Conservation (phyloP, 2,797 vertebrate genomes). For the Gorsachius magnificus region DNA sequence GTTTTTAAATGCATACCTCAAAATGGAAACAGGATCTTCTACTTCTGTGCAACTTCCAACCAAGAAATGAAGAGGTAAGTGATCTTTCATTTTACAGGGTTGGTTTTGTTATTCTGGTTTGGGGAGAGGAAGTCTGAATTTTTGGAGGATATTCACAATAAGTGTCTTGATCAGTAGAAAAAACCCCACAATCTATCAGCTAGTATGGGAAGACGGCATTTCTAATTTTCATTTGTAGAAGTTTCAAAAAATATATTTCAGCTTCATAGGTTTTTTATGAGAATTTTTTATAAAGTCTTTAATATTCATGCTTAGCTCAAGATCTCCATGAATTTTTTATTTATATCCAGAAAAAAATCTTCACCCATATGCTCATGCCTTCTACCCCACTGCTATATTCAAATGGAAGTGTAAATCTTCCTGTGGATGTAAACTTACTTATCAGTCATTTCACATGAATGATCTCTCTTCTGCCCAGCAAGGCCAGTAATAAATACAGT, state of each 20-base stretch:
- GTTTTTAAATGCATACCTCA: constrained; percentile 88
- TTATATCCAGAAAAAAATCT: neutral
- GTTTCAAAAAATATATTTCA: neutral
- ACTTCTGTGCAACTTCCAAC: constrained; percentile 88
- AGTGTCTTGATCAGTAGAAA: neutral
- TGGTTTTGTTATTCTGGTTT: neutral
- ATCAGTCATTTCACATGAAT: neutral
- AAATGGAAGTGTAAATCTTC: neutral
- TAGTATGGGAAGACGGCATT: neutral
- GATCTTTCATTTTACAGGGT: neutral
- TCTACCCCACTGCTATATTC: neutral
- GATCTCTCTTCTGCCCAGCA: neutral
- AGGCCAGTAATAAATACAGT: neutral
- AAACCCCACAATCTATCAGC: neutral
- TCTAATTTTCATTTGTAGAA: neutral
- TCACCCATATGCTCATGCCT: neutral
- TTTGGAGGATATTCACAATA: neutral
- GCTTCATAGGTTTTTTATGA: fast-evolving
- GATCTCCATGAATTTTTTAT: neutral
- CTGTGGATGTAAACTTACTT: neutral
- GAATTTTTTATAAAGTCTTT: neutral
- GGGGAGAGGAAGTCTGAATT: neutral
- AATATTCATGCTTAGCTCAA: neutral
- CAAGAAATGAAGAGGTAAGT: constrained; percentile 92
- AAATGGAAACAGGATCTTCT: constrained; percentile 79